These are phyloP conservation scores for Arenicola marina DNA, from an alignment of 2,888 invertebrate genomes.

Conservation along the genomic window DNA sequence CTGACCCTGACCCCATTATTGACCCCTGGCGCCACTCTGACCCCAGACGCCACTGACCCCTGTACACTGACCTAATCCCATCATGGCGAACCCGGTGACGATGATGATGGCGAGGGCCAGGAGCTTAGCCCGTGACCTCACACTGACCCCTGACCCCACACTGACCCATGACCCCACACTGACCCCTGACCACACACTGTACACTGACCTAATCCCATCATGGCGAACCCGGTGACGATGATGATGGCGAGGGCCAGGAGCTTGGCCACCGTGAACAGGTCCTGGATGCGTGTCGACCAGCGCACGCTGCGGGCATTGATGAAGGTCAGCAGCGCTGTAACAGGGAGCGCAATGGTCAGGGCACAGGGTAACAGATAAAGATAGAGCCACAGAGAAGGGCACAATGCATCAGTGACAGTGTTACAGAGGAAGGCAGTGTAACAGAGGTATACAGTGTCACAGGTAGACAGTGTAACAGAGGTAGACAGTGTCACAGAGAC, in stretches of 20 bases:
- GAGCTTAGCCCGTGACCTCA: constrained; percentile 83
- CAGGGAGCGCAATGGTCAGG: constrained; percentile 12
- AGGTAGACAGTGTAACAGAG: no score
- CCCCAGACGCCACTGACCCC: no score
- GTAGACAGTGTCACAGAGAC: no score
- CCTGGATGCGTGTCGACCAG: constrained; percentile 88
- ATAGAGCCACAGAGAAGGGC: no score
- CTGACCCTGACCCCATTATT: no score
- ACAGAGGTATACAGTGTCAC: no score
- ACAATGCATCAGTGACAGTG: no score
- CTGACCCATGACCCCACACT: neutral
- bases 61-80: constrained; percentile 72
- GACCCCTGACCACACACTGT: neutral
- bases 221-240: constrained; percentile 77
- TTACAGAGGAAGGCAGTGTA: no score
- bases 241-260: constrained; percentile 80
- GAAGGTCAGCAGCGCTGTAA: constrained; percentile 80
- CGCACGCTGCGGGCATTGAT: constrained; percentile 87
- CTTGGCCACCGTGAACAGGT: constrained; percentile 85
- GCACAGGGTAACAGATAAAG: no score
- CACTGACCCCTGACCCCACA: neutral
- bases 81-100: constrained; percentile 75
- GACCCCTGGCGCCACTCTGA: no score
- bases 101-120: constrained; percentile 81
- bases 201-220: constrained; percentile 71